Base-by-base conservation (phyloP, 2,888 invertebrate species). In the Metalampra italica region DNA sequence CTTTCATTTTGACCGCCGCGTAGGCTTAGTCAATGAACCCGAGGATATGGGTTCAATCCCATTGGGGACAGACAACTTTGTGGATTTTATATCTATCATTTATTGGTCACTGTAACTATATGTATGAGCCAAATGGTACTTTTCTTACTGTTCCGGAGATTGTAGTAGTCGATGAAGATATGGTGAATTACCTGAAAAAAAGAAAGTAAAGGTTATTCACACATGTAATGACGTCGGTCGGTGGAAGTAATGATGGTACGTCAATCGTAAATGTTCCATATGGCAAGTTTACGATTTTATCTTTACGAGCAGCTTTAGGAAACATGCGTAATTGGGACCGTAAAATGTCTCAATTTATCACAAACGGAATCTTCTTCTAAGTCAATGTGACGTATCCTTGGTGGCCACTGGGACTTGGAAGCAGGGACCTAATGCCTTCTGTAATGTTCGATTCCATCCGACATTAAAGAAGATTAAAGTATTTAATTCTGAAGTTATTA, bases 111-210 rank as follows among this genome's bases (percentile, higher is more conserved):
- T 22, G 5, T 3, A 22, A 3, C 22, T 22, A 22, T 22, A n/a
- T n/a, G n/a, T 22, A 22, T 22, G 22, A 22, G 5, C 5, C 22
- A 22, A 22, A 22, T 5, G 22, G 22, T 3, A 22, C 22, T 22
- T 22, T 22, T 22, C 22, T 22, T 22, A 22, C 22, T 22, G 22
- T 22, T 22, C 2, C 22, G 2, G 22, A 5, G 22, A 22, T 22
- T 22, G 22, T 2, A 22, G 22, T 12, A 37, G 37, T 12, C n/a
- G 37, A 12, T 39, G 15, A 14, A 39, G 3, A 34, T 34, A 11
- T 3, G 13, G 39, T 14, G 49, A 50, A 46, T 65, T 66, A 69
- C 66, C 68, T 69, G 68, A 43, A 68, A 68, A 53, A 57, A 54
- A 54, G 46, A 60, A 61, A 58, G 54, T 55, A 52, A 48, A 52